Conservation (phyloP, 2,113 vertebrate genomes). For the Microcebus lehilahytsara region DNA sequence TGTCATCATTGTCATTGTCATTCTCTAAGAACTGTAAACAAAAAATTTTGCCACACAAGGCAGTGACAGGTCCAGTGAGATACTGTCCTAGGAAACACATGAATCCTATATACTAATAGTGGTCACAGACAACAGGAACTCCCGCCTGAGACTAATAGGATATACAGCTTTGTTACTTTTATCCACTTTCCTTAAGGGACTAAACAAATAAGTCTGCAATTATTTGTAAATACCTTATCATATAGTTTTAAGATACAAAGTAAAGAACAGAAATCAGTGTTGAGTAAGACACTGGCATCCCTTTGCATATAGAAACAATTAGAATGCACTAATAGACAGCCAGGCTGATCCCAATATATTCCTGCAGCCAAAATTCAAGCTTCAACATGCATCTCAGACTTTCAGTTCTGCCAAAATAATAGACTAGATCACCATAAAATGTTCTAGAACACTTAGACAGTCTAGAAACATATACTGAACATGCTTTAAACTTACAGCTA, state of each 20-base stretch:
- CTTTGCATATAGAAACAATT: background rate
- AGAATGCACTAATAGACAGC: background rate
- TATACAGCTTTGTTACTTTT: background rate
- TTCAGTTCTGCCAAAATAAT: background rate
- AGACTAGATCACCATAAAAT: slow-evolving; percentile 13
- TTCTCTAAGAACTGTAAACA: background rate
- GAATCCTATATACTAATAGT: background rate
- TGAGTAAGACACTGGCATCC: background rate
- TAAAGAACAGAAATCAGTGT: background rate
- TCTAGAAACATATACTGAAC: background rate
- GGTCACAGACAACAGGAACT: background rate
- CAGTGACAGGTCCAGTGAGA: background rate
- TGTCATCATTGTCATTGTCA: background rate
- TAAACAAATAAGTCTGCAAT: background rate
- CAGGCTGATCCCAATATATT: background rate
- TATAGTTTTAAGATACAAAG: background rate
- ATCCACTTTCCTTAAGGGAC: background rate
- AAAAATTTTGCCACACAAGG: background rate
- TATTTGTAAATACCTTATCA: background rate
- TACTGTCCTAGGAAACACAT: background rate
- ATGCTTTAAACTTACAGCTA: background rate
- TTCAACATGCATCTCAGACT: background rate
- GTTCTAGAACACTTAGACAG: background rate
- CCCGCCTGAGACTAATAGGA: background rate
- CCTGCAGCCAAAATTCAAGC: background rate